A percentile compares a stretch with the other conserved stretches of the same genome.
Evolutionary conservation across 1,140 invertebrate species (phyloP).

Genomic region (Drosophila trapezifrons): DNA sequence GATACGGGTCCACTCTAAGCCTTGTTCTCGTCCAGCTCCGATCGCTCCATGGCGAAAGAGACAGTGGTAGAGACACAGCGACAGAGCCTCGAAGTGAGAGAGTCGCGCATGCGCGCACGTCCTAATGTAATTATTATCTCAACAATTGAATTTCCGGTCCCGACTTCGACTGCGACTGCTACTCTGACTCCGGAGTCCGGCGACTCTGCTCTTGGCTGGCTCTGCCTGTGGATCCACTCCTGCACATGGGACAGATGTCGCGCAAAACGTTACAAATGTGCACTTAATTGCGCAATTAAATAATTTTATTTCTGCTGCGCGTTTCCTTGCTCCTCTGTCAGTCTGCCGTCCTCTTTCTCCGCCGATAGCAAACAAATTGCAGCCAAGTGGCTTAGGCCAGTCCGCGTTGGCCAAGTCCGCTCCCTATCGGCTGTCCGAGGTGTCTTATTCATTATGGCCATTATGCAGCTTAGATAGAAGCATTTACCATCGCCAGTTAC

Average conservation of each 20-base stretch:
- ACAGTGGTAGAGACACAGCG: neutral
- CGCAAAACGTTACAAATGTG: slow-evolving; percentile 83
- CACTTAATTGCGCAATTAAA: slow-evolving; percentile 84
- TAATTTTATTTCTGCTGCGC: slow-evolving; percentile 78
- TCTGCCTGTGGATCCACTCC: slow-evolving; percentile 43
- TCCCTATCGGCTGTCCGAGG: slow-evolving; percentile 61
- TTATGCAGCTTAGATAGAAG: slow-evolving; percentile 55
- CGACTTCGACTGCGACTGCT: slow-evolving; percentile 31
- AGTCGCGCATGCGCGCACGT: slow-evolving; percentile 82
- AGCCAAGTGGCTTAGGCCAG: slow-evolving; percentile 45
- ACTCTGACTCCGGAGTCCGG: slow-evolving; percentile 14
- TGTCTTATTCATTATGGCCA: slow-evolving; percentile 69
- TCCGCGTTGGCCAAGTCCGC: slow-evolving; percentile 26
- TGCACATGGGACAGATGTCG: slow-evolving; percentile 79
- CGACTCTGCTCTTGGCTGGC: slow-evolving; percentile 15
- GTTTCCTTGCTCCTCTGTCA: slow-evolving; percentile 19
- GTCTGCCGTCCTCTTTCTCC: slow-evolving; percentile 24
- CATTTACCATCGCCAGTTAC: slow-evolving; percentile 22
- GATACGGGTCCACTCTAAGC: slow-evolving; percentile 33
- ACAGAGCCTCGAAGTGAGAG: slow-evolving; percentile 29
- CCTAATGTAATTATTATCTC: slow-evolving; percentile 84
- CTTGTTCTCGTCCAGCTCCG: slow-evolving; percentile 23
- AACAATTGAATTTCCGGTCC: slow-evolving; percentile 84
- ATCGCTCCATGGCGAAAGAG: slow-evolving; percentile 41
- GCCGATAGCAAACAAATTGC: slow-evolving; percentile 74